Base-by-base conservation (phyloP, 2,113 vertebrate genomes). In the Dolichallabes microphthalmus region DNA sequence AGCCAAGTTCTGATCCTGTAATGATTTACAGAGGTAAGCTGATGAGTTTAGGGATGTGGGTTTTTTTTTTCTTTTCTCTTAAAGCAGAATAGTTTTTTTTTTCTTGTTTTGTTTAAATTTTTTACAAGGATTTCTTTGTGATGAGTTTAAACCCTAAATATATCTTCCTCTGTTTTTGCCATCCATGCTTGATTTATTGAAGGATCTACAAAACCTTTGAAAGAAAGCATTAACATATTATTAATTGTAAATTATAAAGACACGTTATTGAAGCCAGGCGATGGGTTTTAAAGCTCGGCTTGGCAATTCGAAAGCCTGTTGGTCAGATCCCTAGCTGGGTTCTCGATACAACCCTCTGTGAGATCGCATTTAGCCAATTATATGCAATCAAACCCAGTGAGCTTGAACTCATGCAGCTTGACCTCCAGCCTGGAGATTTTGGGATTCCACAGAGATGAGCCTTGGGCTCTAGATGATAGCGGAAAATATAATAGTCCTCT, bases 381-480 rank as follows among this genome's bases (percentile, higher is more conserved):
- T 77, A 30, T 35, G 69, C 84, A 82, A 68, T 83, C 60, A 80
- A 64, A 83, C 80, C 76, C n/a, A 20, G 66, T 82, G 55, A 79
- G 55, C 73, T 78, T 85, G 80, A 57, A 63, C 20, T 83, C 30
- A 55, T 87, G 78, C 61, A 82, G 55, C 66, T 83, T 86, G 57
- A 80, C 58, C 45, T 79, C 58, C n/a, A 75, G 53, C 58, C 13
- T 50, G 73, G 39, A 80, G n/a, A 53, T 61, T 83, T 75, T 35
- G 20, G 32, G 68, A 88, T 88, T 80, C 76, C 76, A 61, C 50
- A 45, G 14, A 35, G 19, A 66, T 80, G 64, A 82, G 13, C 10
- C 77, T 32, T 57, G 63, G 66, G 25, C 22, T 61, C 4, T 60
- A 27, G 17, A 7, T 53, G 20, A 82, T 22, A 60, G 30, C 15